phyloP scores from a whole-genome alignment of 2,113 vertebrate genomes.

The Dipodomys stephensi region DNA sequence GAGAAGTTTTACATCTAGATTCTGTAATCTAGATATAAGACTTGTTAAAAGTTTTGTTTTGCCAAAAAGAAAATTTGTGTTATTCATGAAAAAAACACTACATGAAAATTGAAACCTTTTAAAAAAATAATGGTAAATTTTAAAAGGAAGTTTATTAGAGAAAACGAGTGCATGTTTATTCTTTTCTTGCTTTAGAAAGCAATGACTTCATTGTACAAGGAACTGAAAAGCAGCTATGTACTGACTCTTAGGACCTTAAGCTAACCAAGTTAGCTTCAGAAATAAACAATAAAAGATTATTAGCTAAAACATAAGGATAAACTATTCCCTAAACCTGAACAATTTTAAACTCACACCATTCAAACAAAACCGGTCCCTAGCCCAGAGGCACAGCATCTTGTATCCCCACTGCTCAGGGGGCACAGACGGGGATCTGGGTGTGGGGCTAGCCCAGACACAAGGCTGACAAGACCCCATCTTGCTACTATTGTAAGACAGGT shows the following conservation, averaged over 20 bases:
- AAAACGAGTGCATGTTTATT: background rate
- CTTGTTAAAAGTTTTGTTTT: constrained; percentile 39
- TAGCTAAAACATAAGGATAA: constrained; percentile 36
- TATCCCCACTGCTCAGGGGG: too few species aligned
- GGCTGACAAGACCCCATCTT: too few species aligned
- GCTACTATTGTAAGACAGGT: too few species aligned
- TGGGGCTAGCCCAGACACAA: too few species aligned
- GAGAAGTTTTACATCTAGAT: background rate
- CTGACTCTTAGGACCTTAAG: background rate
- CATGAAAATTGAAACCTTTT: background rate
- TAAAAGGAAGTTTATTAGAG: constrained; percentile 9
- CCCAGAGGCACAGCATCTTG: background rate
- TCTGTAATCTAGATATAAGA: background rate
- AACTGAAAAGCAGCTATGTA: constrained; percentile 22
- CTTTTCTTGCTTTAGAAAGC: background rate
- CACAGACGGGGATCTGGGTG: too few species aligned
- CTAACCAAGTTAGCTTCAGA: constrained; percentile 9
- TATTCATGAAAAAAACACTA: background rate
- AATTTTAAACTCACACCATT: constrained; percentile 33
- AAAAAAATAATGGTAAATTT: constrained; percentile 16
- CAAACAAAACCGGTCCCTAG: constrained; percentile 11
- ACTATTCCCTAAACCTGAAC: background rate
- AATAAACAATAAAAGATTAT: constrained; percentile 1
- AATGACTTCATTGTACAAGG: background rate
- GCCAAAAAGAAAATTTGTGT: constrained; percentile 28